Conservation (phyloP, 1,140 invertebrate species). For the Lycorma delicatula region DNA sequence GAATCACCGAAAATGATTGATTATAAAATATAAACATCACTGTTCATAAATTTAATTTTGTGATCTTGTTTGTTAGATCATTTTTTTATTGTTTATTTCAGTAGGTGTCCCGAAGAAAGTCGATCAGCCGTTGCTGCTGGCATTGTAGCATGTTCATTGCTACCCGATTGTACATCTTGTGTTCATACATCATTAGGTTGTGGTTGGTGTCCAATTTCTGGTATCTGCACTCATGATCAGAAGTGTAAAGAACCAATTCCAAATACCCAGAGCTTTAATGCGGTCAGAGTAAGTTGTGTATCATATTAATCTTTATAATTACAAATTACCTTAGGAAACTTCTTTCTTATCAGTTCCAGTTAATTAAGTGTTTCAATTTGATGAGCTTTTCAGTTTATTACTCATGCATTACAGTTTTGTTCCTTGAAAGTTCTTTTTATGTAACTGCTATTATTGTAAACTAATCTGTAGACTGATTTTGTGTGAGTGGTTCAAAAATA, state of each 20-base stretch:
- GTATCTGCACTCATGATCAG: slow-evolving; percentile 24
- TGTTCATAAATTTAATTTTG: no score
- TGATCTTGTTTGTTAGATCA: no score
- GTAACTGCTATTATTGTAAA: no score
- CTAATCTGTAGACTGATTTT: no score
- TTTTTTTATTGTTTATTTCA: slow-evolving; percentile 8
- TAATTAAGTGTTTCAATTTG: no score
- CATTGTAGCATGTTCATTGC: slow-evolving; percentile 44
- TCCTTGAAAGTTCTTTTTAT: no score
- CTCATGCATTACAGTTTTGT: no score
- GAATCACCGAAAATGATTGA: no score
- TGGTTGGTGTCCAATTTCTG: slow-evolving; percentile 55
- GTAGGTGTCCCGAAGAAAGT: slow-evolving; percentile 45
- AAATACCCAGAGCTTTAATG: slow-evolving; percentile 17
- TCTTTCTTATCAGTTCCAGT: slow-evolving; percentile 4
- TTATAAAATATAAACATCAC: no score
- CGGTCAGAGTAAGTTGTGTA: slow-evolving; percentile 25
- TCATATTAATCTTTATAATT: no score
- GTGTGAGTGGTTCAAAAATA: no score
- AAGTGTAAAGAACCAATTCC: slow-evolving; percentile 27
- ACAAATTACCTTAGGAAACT: background rate
- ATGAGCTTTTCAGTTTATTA: no score
- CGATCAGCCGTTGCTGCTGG: slow-evolving; percentile 39
- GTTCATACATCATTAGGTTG: slow-evolving; percentile 66
- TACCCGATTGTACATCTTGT: slow-evolving; percentile 63